Percentiles rank a stretch among this genome's conserved stretches.
Conservation (phyloP, 2,888 invertebrate genomes). For the Watsonalla cultraria region DNA sequence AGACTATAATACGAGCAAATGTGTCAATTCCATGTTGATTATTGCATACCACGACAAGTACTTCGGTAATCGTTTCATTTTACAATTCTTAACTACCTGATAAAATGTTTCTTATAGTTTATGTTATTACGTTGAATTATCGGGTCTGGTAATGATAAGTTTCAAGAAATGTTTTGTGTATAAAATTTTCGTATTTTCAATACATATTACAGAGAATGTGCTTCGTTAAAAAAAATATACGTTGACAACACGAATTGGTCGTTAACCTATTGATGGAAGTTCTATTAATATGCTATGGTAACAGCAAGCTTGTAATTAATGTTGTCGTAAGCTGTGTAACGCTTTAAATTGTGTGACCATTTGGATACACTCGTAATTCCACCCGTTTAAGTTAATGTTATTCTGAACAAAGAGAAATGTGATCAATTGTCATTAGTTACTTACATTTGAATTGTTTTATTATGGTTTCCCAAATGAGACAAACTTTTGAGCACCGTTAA, state of each 20-base stretch:
- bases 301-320: too few relatives aligned
- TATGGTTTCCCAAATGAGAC: slow-evolving; percentile 66
- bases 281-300: too few relatives aligned
- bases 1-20: slow-evolving; percentile 24
- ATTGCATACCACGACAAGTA: slow-evolving; percentile 5
- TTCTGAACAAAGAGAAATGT: slow-evolving; percentile 9
- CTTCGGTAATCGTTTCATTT: not conserved
- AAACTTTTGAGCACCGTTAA: slow-evolving; percentile 52
- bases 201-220: too few relatives aligned
- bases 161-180: not conserved
- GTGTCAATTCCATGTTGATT: slow-evolving; percentile 27
- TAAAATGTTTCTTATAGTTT: not conserved
- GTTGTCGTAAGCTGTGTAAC: too few relatives aligned
- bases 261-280: too few relatives aligned
- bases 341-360: not conserved
- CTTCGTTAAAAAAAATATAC: too few relatives aligned
- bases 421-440: slow-evolving; percentile 16
- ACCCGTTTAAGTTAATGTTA: not conserved
- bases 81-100: not conserved
- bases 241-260: too few relatives aligned
- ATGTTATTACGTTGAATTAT: not conserved
- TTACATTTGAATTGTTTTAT: slow-evolving; percentile 50
- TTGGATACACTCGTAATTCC: not conserved
- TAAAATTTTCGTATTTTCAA: too few relatives aligned
- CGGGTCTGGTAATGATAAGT: not conserved